phyloP scores from a whole-genome alignment of 2,888 invertebrate species.

The Mechanitis messenoides region DNA sequence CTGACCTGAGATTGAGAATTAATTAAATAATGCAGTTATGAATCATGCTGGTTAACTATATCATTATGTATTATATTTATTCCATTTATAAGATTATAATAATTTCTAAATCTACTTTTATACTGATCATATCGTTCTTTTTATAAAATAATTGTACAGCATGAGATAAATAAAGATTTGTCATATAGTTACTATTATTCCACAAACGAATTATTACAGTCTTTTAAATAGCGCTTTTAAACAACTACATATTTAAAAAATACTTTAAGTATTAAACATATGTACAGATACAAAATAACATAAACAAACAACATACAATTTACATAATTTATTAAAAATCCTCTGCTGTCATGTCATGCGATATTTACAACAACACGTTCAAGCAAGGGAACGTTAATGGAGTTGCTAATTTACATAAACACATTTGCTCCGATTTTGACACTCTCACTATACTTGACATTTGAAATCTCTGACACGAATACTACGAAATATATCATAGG shows the following conservation, averaged over 20 bases:
- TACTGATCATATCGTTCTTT: too few species aligned
- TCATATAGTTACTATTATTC: too few species aligned
- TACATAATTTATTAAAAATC: conserved; percentile 29
- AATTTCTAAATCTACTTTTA: too few species aligned
- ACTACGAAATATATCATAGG: conserved; percentile 17
- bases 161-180: too few species aligned
- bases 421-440: conserved; percentile 72
- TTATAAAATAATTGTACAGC: too few species aligned
- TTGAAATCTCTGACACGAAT: conserved; percentile 57
- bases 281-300: conserved; percentile 3
- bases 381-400: conserved; percentile 59
- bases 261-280: background rate
- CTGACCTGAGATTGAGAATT: background rate
- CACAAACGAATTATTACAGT: too few species aligned
- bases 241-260: too few species aligned
- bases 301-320: conserved; percentile 18
- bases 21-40: background rate
- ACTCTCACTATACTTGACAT: conserved; percentile 61
- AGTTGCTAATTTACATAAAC: conserved; percentile 71
- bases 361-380: conserved; percentile 52
- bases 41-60: too few species aligned
- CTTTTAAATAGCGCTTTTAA: too few species aligned
- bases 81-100: too few species aligned
- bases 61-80: too few species aligned
- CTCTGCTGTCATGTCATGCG: conserved; percentile 27